phyloP scores from a whole-genome alignment of 2,113 vertebrate species.

The Acrocephalus kingi region DNA sequence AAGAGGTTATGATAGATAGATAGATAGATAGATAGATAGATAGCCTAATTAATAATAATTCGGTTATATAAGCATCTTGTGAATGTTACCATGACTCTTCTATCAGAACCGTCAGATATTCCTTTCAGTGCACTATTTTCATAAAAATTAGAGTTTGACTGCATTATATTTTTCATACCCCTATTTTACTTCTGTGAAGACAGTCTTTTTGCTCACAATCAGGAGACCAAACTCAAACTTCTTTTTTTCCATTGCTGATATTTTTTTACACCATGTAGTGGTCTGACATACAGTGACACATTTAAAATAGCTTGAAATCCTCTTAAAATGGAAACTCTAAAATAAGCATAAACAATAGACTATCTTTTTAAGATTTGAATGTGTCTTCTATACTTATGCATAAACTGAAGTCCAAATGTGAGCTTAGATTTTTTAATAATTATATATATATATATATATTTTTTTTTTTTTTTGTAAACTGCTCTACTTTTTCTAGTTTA shows the following conservation, averaged over 20 bases:
- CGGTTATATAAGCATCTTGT: not conserved
- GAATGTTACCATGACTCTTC: not conserved
- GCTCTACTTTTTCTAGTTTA: not conserved
- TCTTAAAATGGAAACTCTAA: not conserved
- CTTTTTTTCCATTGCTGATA: not conserved
- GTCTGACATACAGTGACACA: not conserved
- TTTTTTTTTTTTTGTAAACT: not conserved
- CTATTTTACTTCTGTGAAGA: not conserved
- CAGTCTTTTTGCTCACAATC: not conserved
- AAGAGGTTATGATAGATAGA: not conserved
- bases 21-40: not conserved
- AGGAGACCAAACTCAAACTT: not conserved
- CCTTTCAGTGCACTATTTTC: not conserved
- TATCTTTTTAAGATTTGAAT: not conserved
- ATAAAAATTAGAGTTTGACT: not conserved
- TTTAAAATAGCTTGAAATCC: not conserved
- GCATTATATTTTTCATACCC: not conserved
- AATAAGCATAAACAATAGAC: not conserved
- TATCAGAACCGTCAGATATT: not conserved
- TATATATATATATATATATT: not conserved
- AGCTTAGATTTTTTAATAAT: not conserved
- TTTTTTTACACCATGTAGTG: not conserved
- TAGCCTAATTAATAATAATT: not conserved
- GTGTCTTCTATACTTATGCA: not conserved
- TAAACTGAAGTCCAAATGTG: not conserved